These are phyloP conservation scores for Myotis brandtii DNA, from an alignment of 2,113 vertebrate species.

Conservation along the genomic window DNA sequence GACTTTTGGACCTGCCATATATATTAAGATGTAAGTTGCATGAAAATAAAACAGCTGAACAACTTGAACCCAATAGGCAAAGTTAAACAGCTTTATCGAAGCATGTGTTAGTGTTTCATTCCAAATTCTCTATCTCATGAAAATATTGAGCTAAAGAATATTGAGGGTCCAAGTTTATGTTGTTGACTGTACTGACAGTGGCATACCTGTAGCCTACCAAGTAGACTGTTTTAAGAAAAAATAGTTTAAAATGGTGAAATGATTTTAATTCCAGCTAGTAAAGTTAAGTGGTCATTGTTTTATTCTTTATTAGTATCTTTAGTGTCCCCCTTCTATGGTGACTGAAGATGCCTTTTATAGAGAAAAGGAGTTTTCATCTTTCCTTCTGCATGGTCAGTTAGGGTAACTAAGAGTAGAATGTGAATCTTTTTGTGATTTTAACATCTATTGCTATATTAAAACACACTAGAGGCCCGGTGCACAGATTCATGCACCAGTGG, in stretches of 20 bases:
- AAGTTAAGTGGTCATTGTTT: neutral
- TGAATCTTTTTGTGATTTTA: constrained; percentile 33
- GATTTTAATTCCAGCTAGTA: neutral
- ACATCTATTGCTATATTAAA: neutral
- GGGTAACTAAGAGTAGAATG: neutral
- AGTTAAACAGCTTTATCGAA: neutral
- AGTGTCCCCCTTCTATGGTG: neutral
- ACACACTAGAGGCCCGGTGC: no score
- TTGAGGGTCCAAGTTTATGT: neutral
- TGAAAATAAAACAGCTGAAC: neutral
- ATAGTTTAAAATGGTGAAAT: neutral
- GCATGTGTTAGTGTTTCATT: neutral
- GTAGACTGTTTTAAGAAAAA: neutral
- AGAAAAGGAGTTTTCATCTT: neutral
- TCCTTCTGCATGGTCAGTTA: neutral
- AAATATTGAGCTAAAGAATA: neutral
- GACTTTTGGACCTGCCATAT: neutral
- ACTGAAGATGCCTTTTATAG: neutral
- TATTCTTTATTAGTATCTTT: neutral
- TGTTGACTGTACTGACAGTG: neutral
- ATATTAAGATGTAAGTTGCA: neutral
- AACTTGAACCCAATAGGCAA: neutral
- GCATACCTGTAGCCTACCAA: neutral
- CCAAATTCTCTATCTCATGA: neutral
- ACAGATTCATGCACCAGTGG: no score